These are phyloP conservation scores for Porites australiensis DNA, from an alignment of 64 coral and sea anemone species.

Conservation along the genomic window DNA sequence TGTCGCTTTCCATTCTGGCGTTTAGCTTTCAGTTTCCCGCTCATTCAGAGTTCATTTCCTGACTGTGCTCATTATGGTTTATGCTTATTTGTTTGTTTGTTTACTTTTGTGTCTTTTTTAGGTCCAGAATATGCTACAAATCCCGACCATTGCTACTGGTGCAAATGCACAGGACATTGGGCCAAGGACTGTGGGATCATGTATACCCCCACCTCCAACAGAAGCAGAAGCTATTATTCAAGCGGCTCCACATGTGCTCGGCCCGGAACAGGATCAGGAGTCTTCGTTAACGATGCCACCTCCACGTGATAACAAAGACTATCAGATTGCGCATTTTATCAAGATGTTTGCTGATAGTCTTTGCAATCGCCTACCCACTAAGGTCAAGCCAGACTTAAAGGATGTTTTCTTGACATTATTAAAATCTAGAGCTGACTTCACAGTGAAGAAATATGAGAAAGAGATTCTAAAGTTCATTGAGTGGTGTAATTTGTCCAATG, in stretches of 20 bases:
- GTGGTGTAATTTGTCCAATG: conserved; percentile 21
- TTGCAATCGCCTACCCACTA: neutral
- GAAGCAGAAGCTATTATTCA: conserved; percentile 5
- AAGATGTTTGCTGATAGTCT: neutral
- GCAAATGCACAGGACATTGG: conserved; percentile 1
- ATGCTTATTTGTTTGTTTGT: neutral
- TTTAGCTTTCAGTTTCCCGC: neutral
- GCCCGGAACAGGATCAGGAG: conserved; percentile 24
- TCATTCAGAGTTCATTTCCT: neutral
- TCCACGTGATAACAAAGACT: no score
- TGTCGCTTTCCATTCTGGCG: neutral
- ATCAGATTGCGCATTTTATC: no score
- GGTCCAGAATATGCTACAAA: conserved; percentile 8
- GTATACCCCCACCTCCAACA: neutral
- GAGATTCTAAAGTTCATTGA: conserved; percentile 63
- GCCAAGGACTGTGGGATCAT: neutral
- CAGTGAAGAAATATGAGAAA: conserved; percentile 34
- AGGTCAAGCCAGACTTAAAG: neutral
- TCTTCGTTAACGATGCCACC: no score
- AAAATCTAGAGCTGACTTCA: neutral
- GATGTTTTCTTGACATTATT: conserved; percentile 11
- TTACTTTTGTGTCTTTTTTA: neutral
- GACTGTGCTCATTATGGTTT: neutral
- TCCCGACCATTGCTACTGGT: neutral
- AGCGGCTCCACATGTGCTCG: conserved; percentile 25